Base-by-base conservation (phyloP, 2,797 vertebrate species). In the Chelon labrosus region DNA sequence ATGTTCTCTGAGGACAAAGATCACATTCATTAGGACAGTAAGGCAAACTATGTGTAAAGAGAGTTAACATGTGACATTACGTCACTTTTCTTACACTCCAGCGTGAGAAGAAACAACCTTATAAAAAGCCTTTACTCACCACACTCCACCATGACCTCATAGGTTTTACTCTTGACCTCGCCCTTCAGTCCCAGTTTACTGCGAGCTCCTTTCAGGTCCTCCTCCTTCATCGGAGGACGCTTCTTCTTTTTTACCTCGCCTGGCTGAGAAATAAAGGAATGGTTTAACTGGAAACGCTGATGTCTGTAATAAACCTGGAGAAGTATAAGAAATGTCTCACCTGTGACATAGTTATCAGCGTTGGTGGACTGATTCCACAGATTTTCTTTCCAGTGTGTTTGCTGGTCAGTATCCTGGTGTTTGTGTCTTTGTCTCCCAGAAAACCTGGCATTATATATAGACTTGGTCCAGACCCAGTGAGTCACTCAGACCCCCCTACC, bases 81-180 rank as follows among this genome's bases (percentile, higher is more conserved):
- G 2, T 46, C 19, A 50, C 5, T 37, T 17, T 39, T 39, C 6
- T 16, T 35, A 46, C 44, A 9, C 70, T 76, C 55, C 11, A 57
- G 54, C 39, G 41, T 59, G 7, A 38, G 57, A 61, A 13, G 14
- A 66, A 73, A 72, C 20, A 22, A 56, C 38, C 19, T 44, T 41
- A 52, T n/a, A 31, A 16, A 67, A 70, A 63, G 25, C 4, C 16
- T 39, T 54, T 52, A 93, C 97, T 96, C 84, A 99, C 98, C 98
- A 70, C 96, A 99, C 75, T 98, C 94, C 65, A 80, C 93, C 96
- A 99, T 97, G 90, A 99, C 97, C 91, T 98, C 96, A 89, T 98
- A 99, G 42, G 98, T 99, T 90, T 99, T 99, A 80, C 97, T 98
- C 92, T 97, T 97, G 80, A 97, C 95, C 66, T 96, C 96, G 60